phyloP scores from a whole-genome alignment of 2,888 invertebrate genomes.

The Monoplex corrugatus region DNA sequence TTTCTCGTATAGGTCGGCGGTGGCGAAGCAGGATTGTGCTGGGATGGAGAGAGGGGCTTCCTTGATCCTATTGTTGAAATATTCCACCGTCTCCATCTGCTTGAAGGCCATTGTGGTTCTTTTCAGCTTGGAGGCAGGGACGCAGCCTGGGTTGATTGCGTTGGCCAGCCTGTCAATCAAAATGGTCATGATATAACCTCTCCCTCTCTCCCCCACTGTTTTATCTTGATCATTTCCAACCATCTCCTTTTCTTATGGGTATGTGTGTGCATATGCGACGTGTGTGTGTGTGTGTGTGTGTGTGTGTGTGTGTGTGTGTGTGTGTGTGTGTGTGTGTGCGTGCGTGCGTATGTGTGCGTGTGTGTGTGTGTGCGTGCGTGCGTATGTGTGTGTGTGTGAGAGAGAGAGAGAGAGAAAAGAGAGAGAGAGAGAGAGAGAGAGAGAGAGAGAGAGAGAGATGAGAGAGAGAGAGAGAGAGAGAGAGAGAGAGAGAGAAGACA shows the following conservation, averaged over 20 bases:
- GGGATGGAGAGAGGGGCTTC: conserved; percentile 89
- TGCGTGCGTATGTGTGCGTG: neutral
- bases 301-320: too few species aligned
- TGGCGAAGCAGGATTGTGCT: conserved; percentile 97
- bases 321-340: neutral
- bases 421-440: neutral
- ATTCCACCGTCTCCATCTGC: conserved; percentile 93
- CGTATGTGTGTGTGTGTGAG: neutral
- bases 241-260: neutral
- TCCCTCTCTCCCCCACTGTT: neutral
- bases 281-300: too few species aligned
- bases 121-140: conserved; percentile 53
- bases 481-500: too few species aligned
- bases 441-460: too few species aligned
- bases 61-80: conserved; percentile 89
- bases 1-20: conserved; percentile 97
- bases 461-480: too few species aligned
- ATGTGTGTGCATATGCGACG: neutral
- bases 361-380: neutral
- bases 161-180: conserved; percentile 92
- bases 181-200: too few species aligned
- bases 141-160: conserved; percentile 88
- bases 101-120: conserved; percentile 86
- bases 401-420: neutral
- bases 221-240: neutral